Evolutionary conservation across 2,113 vertebrate species (phyloP), one percentile per base, ranked within the genome.

Genomic region (Ailurus styani): DNA sequence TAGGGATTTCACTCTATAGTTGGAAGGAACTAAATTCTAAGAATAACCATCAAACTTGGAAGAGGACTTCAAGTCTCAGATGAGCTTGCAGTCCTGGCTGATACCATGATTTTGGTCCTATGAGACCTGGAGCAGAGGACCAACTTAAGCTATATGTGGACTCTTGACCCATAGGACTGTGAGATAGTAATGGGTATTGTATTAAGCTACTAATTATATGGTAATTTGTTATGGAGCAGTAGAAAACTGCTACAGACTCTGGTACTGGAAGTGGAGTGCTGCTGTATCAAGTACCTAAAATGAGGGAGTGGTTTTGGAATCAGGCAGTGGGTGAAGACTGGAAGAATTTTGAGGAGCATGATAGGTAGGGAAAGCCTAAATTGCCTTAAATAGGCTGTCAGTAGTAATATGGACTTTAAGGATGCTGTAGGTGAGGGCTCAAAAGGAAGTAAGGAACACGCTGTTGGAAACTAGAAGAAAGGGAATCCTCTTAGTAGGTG

Each of bases 11-110:
- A 82, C 12, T 21, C n/a, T 84, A 45, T 6, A 45, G 34, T 75
- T 96, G 12, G 31, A 89, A 92, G 14, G 42, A 90, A 89, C 42
- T 77, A 27, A 94, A 87, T 86, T 96, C 52, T 95, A 68, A 17
- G n/a, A 68, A 84, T 27, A 64, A 50, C 5, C 25, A 87, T n/a
- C 68, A 72, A 86, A n/a, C 11, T 64, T 87, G 23, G 54, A 60
- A 86, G 40, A 95, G 57, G 66, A 79, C 18, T 52, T 54, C 9
- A 57, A 77, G n/a, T 37, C n/a, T 93, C 25, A 23, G 42, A 62
- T 55, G 15, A 73, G 11, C 75, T 89, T 93, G 73, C 40, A 87
- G 60, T 87, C 37, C 60, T 79, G 50, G 50, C 34, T 79, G 73
- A 87, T 54, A 47, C 8, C 57, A 14, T 54, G 68, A 78, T 89